phyloP scores from a whole-genome alignment of 2,113 vertebrate genomes.

The Bostrychus sinensis region DNA sequence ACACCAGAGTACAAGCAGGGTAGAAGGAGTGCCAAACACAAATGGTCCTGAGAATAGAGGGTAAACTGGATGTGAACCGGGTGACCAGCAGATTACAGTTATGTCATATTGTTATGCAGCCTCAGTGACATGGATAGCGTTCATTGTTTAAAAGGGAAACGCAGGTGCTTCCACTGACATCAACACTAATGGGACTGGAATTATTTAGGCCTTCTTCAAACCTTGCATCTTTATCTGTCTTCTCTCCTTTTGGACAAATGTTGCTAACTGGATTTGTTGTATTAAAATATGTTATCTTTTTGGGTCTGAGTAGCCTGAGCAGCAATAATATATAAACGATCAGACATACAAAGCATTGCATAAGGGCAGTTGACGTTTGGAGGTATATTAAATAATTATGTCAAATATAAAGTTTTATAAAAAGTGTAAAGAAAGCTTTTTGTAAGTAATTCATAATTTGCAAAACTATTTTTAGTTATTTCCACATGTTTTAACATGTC shows the following conservation, averaged over 20 bases:
- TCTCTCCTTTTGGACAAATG: not conserved
- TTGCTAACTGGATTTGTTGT: not conserved
- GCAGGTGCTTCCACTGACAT: slow-evolving; percentile 67
- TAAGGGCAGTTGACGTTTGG: too few species aligned
- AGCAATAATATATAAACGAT: too few species aligned
- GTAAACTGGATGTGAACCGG: slow-evolving; percentile 43
- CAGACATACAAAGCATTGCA: too few species aligned
- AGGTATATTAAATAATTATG: too few species aligned
- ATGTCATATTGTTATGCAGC: slow-evolving; percentile 5
- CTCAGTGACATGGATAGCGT: slow-evolving; percentile 30
- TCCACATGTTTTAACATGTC: too few species aligned
- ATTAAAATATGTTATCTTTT: too few species aligned
- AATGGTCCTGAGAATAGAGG: slow-evolving; percentile 11
- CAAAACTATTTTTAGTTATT: too few species aligned
- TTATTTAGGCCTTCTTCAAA: not conserved
- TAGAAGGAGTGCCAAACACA: slow-evolving; percentile 50
- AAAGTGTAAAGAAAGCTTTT: too few species aligned
- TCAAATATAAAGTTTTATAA: too few species aligned
- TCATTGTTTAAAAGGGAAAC: slow-evolving; percentile 60
- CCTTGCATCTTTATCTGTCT: not conserved
- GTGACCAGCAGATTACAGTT: slow-evolving; percentile 17
- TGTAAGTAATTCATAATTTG: too few species aligned
- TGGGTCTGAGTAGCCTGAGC: too few species aligned
- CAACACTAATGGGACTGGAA: not conserved
- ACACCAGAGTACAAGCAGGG: not conserved